Evolutionary conservation across 2,888 invertebrate genomes (phyloP).

Genomic region (Ennomos quercinarius): DNA sequence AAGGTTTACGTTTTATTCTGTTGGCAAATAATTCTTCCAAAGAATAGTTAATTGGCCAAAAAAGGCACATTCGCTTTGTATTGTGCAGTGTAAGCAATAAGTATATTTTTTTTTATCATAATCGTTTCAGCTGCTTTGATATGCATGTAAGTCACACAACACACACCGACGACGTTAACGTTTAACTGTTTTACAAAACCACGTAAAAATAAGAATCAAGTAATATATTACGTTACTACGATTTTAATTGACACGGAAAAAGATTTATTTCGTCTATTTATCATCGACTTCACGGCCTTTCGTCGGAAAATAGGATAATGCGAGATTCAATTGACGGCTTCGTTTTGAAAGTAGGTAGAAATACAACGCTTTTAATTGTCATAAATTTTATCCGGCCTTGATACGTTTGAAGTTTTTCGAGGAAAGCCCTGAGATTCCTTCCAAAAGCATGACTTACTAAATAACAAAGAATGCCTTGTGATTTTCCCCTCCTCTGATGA

Average conservation of each 20-base stretch:
- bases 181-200: too few relatives aligned
- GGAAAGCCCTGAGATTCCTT: not conserved
- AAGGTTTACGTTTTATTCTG: too few relatives aligned
- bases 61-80: too few relatives aligned
- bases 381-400: constrained; percentile 6
- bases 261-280: constrained; percentile 25
- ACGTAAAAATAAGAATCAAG: too few relatives aligned
- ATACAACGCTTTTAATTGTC: too few relatives aligned
- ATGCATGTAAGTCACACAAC: too few relatives aligned
- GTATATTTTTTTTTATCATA: too few relatives aligned
- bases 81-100: too few relatives aligned
- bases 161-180: too few relatives aligned
- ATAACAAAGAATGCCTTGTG: constrained; percentile 18
- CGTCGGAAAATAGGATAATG: constrained; percentile 11
- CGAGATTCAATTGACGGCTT: not conserved
- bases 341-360: not conserved
- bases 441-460: constrained; percentile 2
- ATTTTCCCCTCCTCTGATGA: constrained; percentile 12
- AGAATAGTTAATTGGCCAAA: too few relatives aligned
- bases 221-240: constrained; percentile 19
- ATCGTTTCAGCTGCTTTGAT: too few relatives aligned
- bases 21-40: too few relatives aligned
- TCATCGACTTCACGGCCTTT: constrained; percentile 15
- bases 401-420: not conserved
- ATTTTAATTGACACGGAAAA: constrained; percentile 23